phyloP scores from a whole-genome alignment of 2,797 vertebrate genomes.

The Miopithecus talapoin region DNA sequence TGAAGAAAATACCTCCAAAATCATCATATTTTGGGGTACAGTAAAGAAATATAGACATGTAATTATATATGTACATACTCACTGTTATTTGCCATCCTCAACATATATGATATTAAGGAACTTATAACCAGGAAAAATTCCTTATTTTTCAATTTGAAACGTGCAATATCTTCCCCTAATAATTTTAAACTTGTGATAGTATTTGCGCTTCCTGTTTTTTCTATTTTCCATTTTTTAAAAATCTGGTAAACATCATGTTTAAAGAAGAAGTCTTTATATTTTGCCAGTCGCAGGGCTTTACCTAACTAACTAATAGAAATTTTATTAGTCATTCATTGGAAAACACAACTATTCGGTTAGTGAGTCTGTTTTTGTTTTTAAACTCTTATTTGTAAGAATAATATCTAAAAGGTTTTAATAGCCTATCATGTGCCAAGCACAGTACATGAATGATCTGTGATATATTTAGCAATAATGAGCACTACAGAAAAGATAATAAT shows the following conservation, averaged over 20 bases:
- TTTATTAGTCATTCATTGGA: neutral
- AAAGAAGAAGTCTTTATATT: neutral
- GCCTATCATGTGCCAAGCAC: neutral
- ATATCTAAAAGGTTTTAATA: neutral
- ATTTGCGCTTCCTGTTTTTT: neutral
- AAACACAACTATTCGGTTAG: neutral
- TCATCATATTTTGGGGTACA: neutral
- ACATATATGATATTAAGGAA: neutral
- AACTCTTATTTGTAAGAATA: neutral
- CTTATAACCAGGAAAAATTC: neutral
- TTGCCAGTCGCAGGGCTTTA: neutral
- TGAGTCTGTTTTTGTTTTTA: neutral
- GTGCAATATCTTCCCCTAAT: neutral
- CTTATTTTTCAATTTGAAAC: neutral
- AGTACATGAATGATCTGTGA: neutral
- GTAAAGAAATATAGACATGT: neutral
- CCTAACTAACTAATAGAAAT: neutral
- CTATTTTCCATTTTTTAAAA: neutral
- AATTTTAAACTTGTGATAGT: neutral
- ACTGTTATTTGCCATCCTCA: neutral
- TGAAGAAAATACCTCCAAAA: neutral
- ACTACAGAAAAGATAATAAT: neutral
- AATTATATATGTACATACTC: neutral
- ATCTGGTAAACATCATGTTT: neutral
- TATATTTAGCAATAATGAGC: neutral